phyloP scores from a whole-genome alignment of 2,797 vertebrate species.

The Distichodus sexfasciatus region DNA sequence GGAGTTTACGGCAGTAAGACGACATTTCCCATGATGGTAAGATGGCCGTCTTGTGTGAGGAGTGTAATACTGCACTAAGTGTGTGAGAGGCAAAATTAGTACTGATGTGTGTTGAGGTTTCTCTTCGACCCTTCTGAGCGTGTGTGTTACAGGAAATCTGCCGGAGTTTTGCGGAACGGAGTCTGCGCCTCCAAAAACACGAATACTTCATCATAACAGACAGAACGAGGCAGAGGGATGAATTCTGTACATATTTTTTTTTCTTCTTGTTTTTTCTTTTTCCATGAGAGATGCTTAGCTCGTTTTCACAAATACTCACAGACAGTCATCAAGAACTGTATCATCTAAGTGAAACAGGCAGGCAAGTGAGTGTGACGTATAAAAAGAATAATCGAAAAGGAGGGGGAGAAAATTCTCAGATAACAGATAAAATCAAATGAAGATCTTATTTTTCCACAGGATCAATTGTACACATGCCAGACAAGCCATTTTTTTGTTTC shows the following conservation, averaged over 20 bases:
- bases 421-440: conserved; percentile 57
- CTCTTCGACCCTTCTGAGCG: not conserved
- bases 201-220: conserved; percentile 35
- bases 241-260: conserved; percentile 41
- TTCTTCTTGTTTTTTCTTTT: conserved; percentile 11
- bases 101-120: not conserved
- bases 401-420: conserved; percentile 51
- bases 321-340: conserved; percentile 54
- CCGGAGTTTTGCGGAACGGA: not conserved
- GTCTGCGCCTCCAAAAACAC: not conserved
- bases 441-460: conserved; percentile 63
- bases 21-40: not conserved
- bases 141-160: conserved; percentile 1
- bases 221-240: conserved; percentile 18
- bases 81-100: not conserved
- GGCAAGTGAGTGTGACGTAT: conserved; percentile 55
- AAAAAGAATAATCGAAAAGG: conserved; percentile 25
- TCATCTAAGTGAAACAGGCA: conserved; percentile 70
- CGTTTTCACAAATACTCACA: conserved; percentile 41
- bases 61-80: not conserved
- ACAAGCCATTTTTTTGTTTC: conserved; percentile 7
- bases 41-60: not conserved
- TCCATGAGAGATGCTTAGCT: conserved; percentile 33
- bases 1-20: not conserved
- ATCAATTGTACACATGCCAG: conserved; percentile 41